Evolutionary conservation across 2,797 vertebrate species (phyloP).

Genomic region (Glyptemys insculpta): DNA sequence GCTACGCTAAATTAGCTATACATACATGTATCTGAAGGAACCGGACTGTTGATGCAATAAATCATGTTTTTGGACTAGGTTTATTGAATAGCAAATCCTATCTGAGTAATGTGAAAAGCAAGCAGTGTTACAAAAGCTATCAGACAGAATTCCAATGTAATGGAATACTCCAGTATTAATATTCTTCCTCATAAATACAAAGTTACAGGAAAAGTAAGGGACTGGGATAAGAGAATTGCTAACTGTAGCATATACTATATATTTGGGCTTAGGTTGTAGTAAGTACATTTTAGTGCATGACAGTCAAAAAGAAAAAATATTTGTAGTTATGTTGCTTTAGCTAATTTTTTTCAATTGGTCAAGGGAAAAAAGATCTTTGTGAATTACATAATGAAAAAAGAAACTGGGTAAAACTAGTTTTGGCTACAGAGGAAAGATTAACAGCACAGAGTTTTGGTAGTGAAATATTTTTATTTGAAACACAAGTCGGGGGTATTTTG

Average conservation of each 20-base stretch:
- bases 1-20: neutral
- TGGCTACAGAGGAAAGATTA: conserved; percentile 10
- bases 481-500: conserved; percentile 7
- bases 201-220: neutral
- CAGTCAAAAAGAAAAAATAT: neutral
- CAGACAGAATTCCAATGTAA: neutral
- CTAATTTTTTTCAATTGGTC: neutral
- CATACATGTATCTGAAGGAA: neutral
- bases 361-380: neutral
- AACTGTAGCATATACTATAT: fast-evolving
- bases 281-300: neutral
- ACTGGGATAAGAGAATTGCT: neutral
- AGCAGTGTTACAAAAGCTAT: neutral
- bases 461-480: conserved; percentile 54
- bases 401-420: conserved; percentile 22
- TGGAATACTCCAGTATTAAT: neutral
- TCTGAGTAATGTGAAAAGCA: neutral
- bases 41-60: neutral
- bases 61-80: fast-evolving
- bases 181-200: neutral
- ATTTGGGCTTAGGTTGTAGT: neutral
- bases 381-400: neutral
- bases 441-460: conserved; percentile 19
- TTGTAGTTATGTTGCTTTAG: neutral
- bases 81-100: neutral